phyloP scores from a whole-genome alignment of 2,888 invertebrate genomes.

The Parapristionchus giblindavisi region DNA sequence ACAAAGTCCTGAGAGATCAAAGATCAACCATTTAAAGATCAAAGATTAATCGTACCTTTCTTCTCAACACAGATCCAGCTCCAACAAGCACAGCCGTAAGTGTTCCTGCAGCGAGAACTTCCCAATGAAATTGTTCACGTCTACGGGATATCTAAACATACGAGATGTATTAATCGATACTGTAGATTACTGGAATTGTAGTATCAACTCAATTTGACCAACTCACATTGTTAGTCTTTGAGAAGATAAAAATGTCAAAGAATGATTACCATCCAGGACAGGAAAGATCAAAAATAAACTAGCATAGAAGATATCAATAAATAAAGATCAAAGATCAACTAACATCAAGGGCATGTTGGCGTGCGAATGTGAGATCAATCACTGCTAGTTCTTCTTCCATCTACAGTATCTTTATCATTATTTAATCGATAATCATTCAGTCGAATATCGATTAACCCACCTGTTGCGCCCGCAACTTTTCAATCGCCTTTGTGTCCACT shows the following conservation, averaged over 20 bases:
- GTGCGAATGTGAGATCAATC: conserved; percentile 8
- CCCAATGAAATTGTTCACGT: conserved; percentile 52
- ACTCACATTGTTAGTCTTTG: too few relatives aligned
- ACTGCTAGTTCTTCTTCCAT: conserved; percentile 2
- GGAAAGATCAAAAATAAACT: too few relatives aligned
- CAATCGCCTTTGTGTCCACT: conserved; percentile 5
- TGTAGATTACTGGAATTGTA: background rate
- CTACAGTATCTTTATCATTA: conserved; percentile 6
- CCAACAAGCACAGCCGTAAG: conserved; percentile 46
- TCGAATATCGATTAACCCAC: background rate
- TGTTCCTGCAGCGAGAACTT: conserved; percentile 52
- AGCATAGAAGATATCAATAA: too few relatives aligned
- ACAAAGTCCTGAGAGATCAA: conserved; percentile 47
- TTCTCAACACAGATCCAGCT: conserved; percentile 49
- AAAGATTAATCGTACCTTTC: conserved; percentile 42
- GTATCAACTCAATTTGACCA: too few relatives aligned
- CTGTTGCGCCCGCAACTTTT: background rate
- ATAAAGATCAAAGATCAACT: too few relatives aligned
- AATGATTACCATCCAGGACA: too few relatives aligned
- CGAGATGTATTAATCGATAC: too few relatives aligned
- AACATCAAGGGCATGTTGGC: conserved; percentile 12
- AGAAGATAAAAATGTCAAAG: too few relatives aligned
- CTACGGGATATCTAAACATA: conserved; percentile 45
- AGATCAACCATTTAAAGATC: background rate
- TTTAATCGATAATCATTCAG: background rate